These are phyloP conservation scores for Epizoanthus fatuus DNA, from an alignment of 92 coral and sea anemone genomes.

Conservation along the genomic window DNA sequence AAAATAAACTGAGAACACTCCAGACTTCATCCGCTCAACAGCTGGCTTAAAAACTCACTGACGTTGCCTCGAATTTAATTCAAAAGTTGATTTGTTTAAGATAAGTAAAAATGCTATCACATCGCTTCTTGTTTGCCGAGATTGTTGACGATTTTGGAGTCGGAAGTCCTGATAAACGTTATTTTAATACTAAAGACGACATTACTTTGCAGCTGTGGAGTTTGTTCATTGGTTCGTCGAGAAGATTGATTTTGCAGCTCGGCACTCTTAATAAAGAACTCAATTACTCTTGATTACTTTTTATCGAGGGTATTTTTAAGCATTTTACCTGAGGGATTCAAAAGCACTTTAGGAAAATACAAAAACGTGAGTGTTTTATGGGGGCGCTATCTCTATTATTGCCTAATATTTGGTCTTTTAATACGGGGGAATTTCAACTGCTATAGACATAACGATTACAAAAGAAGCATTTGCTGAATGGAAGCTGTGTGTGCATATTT, in stretches of 20 bases:
- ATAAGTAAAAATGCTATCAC: not conserved
- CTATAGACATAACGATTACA: too few species aligned
- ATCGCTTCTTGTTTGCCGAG: not conserved
- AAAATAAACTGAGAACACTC: not conserved
- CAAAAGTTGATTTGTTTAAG: not conserved
- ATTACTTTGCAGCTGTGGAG: not conserved
- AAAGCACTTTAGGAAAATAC: not conserved
- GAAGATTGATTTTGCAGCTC: not conserved
- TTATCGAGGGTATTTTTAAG: not conserved
- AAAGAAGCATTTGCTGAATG: too few species aligned
- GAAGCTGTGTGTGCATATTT: too few species aligned
- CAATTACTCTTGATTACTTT: slow-evolving; percentile 3
- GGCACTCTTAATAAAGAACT: not conserved
- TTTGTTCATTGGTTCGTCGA: not conserved
- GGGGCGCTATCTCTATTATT: too few species aligned
- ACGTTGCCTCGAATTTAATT: not conserved
- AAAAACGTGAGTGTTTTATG: not conserved
- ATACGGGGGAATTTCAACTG: too few species aligned
- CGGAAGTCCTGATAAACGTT: not conserved
- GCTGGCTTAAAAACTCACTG: not conserved
- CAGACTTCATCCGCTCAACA: not conserved
- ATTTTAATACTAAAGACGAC: not conserved
- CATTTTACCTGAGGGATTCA: not conserved
- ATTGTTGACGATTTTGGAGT: not conserved
- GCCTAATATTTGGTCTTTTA: too few species aligned